These are phyloP conservation scores for Agrilus planipennis DNA, from an alignment of 1,140 invertebrate species.

Conservation along the genomic window DNA sequence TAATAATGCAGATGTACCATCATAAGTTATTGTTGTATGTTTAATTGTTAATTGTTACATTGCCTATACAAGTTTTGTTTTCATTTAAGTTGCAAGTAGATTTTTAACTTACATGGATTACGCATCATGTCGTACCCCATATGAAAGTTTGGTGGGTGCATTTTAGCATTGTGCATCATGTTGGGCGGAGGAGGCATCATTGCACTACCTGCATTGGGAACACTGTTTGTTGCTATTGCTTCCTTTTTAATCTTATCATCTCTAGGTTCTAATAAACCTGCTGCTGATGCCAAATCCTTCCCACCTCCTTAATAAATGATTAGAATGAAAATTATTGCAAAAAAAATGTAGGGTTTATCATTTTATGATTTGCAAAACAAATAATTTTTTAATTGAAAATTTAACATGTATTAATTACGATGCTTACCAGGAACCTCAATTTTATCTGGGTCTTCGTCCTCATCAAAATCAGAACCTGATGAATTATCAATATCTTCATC, in stretches of 20 bases:
- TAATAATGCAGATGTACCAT: too few relatives aligned
- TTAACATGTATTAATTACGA: not conserved
- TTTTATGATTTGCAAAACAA: conserved; percentile 1
- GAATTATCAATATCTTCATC: conserved; percentile 52
- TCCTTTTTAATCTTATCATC: conserved; percentile 23
- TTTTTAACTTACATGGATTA: too few relatives aligned
- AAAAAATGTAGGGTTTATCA: not conserved
- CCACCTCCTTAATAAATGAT: too few relatives aligned
- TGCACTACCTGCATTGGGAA: too few relatives aligned
- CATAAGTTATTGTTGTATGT: too few relatives aligned
- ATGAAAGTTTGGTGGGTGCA: conserved; percentile 11
- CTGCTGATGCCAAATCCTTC: conserved; percentile 64
- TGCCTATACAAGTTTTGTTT: too few relatives aligned
- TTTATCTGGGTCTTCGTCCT: conserved; percentile 81
- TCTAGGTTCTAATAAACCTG: conserved; percentile 38
- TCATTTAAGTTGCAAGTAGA: too few relatives aligned
- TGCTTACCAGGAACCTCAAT: conserved; percentile 72
- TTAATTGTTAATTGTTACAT: too few relatives aligned
- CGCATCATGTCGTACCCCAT: conserved; percentile 26
- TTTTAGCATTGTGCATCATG: conserved; percentile 20
- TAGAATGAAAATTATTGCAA: conserved; percentile 15
- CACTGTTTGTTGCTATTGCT: conserved; percentile 14
- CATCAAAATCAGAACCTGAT: conserved; percentile 70
- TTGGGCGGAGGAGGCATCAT: conserved; percentile 16
- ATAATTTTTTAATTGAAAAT: not conserved